These are phyloP conservation scores for Gallinago jamesoni DNA, from an alignment of 2,113 vertebrate genomes.

Conservation along the genomic window DNA sequence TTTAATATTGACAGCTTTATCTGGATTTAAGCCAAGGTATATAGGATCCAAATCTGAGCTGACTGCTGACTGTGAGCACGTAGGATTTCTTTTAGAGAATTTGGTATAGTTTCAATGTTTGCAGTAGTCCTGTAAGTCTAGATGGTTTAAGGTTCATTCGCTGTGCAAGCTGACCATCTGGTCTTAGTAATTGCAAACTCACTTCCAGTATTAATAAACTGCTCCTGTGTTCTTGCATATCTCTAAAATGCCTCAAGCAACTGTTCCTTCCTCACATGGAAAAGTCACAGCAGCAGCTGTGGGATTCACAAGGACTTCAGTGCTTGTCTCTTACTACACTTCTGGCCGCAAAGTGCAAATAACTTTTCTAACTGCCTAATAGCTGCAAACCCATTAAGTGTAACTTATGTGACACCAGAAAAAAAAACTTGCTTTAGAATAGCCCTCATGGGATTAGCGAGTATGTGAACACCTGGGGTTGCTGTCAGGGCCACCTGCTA, in stretches of 20 bases:
- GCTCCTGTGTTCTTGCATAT: constrained; percentile 43
- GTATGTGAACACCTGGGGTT: constrained; percentile 55
- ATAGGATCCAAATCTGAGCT: neutral
- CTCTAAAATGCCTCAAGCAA: constrained; percentile 67
- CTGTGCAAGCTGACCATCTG: constrained; percentile 62
- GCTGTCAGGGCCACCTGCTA: constrained; percentile 1
- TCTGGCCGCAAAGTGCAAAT: constrained; percentile 61
- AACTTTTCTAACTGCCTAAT: constrained; percentile 52
- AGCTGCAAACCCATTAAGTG: constrained; percentile 67
- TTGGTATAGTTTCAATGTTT: constrained; percentile 33
- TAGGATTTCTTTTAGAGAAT: neutral
- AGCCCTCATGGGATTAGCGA: constrained; percentile 57
- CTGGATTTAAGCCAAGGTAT: neutral
- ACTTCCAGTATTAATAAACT: constrained; percentile 61
- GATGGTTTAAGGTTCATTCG: constrained; percentile 32
- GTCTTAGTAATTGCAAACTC: constrained; percentile 49
- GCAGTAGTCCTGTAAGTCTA: constrained; percentile 16
- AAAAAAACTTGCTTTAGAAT: constrained; percentile 31
- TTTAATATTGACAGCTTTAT: constrained; percentile 45
- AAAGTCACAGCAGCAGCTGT: constrained; percentile 68
- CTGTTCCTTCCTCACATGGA: constrained; percentile 15
- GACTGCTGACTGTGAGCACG: neutral
- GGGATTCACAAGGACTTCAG: constrained; percentile 49
- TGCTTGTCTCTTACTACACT: constrained; percentile 39
- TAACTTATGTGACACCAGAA: constrained; percentile 62